Conservation (phyloP, 1,140 invertebrate genomes). For the Zaprionus ornatus region DNA sequence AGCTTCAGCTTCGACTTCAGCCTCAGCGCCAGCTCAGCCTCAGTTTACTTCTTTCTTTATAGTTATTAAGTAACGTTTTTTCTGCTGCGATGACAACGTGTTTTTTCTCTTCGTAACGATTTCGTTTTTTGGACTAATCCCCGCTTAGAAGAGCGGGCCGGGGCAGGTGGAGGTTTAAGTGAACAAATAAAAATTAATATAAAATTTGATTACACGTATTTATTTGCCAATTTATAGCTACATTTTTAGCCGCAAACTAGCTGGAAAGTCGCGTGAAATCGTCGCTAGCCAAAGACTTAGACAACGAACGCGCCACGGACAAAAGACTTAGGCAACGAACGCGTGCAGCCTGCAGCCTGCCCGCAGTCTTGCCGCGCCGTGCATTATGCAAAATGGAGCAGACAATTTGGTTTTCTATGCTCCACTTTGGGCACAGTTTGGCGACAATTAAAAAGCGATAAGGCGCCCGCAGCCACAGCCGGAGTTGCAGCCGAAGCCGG, state of each 20-base stretch:
- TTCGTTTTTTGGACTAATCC: constrained; percentile 23
- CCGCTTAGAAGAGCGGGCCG: not conserved
- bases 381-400: constrained; percentile 82
- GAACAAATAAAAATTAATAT: constrained; percentile 16
- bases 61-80: constrained; percentile 71
- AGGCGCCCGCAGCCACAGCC: constrained; percentile 29
- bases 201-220: constrained; percentile 9
- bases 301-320: constrained; percentile 61
- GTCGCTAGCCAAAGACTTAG: constrained; percentile 56
- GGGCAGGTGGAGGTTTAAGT: not conserved
- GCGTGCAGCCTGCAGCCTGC: constrained; percentile 8
- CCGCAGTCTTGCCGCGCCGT: constrained; percentile 22
- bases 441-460: constrained; percentile 68
- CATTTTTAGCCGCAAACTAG: not conserved
- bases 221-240: constrained; percentile 12
- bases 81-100: constrained; percentile 25
- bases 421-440: constrained; percentile 71
- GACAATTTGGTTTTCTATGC: constrained; percentile 78
- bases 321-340: constrained; percentile 68
- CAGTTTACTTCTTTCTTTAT: constrained; percentile 45
- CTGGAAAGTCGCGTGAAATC: constrained; percentile 21
- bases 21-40: not conserved
- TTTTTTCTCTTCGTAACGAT: constrained; percentile 18
- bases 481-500: constrained; percentile 30
- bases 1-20: constrained; percentile 5